Conservation (phyloP, 2,797 vertebrate genomes). For the Lagodon rhomboides region DNA sequence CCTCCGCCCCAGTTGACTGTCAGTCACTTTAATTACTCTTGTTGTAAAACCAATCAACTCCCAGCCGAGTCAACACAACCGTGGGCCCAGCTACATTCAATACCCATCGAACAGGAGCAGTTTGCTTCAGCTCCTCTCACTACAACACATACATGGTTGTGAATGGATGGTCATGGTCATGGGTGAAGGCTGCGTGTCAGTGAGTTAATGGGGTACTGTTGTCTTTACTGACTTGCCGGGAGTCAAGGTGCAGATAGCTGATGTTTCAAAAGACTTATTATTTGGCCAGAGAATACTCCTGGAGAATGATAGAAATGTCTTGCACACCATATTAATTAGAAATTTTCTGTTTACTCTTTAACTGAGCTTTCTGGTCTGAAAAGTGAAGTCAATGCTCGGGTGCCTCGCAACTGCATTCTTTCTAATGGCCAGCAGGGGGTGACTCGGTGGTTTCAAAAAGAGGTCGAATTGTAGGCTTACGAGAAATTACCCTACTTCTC, state of each 20-base stretch:
- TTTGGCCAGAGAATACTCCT: too few relatives aligned
- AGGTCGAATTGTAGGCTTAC: too few relatives aligned
- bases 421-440: too few relatives aligned
- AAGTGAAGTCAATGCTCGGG: too few relatives aligned
- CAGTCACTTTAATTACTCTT: constrained; percentile 74
- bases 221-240: not conserved
- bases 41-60: constrained; percentile 67
- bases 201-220: not conserved
- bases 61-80: constrained; percentile 34
- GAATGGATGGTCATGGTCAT: not conserved
- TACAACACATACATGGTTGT: too few relatives aligned
- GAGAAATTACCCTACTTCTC: too few relatives aligned
- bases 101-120: constrained; percentile 21
- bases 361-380: too few relatives aligned
- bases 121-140: constrained; percentile 1
- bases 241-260: not conserved
- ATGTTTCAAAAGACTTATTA: not conserved
- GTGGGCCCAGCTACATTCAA: constrained; percentile 17
- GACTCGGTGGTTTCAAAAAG: too few relatives aligned
- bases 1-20: constrained; percentile 47
- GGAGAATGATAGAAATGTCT: not conserved
- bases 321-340: too few relatives aligned
- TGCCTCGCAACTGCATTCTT: too few relatives aligned
- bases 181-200: not conserved
- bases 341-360: too few relatives aligned